Evolutionary conservation across 2,113 vertebrate genomes (phyloP).

Genomic region (Syngnathoides biaculeatus): DNA sequence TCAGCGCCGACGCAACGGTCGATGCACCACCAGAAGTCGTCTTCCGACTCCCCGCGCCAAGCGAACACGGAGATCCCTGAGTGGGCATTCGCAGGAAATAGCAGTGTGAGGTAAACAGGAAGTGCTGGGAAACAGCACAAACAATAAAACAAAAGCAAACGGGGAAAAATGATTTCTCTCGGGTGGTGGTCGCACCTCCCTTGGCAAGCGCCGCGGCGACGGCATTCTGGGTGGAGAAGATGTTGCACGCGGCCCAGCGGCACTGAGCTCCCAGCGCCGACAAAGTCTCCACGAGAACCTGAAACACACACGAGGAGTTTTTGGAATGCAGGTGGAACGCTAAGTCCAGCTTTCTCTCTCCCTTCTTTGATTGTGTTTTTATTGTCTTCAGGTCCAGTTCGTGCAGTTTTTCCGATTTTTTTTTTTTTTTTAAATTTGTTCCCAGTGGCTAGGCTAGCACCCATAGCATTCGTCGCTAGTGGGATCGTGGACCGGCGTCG

Average conservation of each 20-base stretch:
- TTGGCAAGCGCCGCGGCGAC: conserved; percentile 91
- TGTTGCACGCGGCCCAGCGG: conserved; percentile 94
- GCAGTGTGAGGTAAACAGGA: not conserved
- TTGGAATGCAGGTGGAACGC: too few species aligned
- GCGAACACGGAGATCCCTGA: conserved; percentile 88
- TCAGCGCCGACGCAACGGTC: conserved; percentile 86
- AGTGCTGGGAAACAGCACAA: not conserved
- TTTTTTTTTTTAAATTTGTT: too few species aligned
- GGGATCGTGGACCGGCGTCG: too few species aligned
- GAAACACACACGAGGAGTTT: not conserved
- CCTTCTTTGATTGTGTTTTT: not conserved
- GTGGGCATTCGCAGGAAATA: conserved; percentile 5
- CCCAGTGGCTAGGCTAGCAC: too few species aligned
- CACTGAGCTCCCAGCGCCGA: conserved; percentile 85
- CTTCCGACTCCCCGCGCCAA: conserved; percentile 93
- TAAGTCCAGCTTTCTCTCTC: too few species aligned
- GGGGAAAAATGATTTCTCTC: too few species aligned
- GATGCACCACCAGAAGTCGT: conserved; percentile 98
- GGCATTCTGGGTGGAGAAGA: conserved; percentile 92
- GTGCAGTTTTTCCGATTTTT: too few species aligned
- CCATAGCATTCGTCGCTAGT: too few species aligned
- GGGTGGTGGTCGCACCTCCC: conserved; percentile 70
- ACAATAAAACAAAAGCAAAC: too few species aligned
- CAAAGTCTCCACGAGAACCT: conserved; percentile 93
- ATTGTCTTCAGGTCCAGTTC: not conserved